Evolutionary conservation across 2,888 invertebrate species (phyloP), one percentile per base, ranked within the genome.

Genomic region (Pterostichus madidus): DNA sequence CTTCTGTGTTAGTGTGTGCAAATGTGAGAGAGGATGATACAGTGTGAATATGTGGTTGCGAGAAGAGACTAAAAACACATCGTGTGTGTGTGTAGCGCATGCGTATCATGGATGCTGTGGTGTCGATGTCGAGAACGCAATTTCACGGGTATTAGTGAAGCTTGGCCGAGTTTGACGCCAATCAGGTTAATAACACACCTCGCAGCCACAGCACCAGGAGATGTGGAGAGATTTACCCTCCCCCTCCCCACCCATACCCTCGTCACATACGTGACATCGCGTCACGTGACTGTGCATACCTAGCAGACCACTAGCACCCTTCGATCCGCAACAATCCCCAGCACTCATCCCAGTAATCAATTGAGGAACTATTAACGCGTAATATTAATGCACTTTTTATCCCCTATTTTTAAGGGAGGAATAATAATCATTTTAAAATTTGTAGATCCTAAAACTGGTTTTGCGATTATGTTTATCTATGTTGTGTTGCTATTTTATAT

Each of bases 181-280:
- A 82, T 82, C 82, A 76, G 82, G 75, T 82, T 82, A 82, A 82
- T 82, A 82, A 82, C 61, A 59, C 75, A 75, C 76, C 82, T 82
- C 56, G 61, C 59, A 32, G 75, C 46, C 31, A 10, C 39, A 24
- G 24, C 46, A 71, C n/a, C 13, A 17, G 32, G 64, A 64, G 64
- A 13, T 49, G 44, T 15, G 64, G 13, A 35, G 64, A 32, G 1
- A 10, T 13, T 5, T 13, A 1, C 52, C 8, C 13, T 5, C 2
- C 56, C 8, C 17, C 44, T 10, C 7, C 49, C 53, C 75, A 13
- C 31, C 3, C 31, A 13, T 31, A 75, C 68, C 68, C 68, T 71
- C 68, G 46, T 71, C 68, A 71, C 68, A 71, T 39, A 39, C 64
- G 35, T 56, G 56, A 56, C 56, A 56, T 15, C 4, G 7, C 68